Conservation (phyloP, 2,888 invertebrate species). For the Azorinus chamasolen region DNA sequence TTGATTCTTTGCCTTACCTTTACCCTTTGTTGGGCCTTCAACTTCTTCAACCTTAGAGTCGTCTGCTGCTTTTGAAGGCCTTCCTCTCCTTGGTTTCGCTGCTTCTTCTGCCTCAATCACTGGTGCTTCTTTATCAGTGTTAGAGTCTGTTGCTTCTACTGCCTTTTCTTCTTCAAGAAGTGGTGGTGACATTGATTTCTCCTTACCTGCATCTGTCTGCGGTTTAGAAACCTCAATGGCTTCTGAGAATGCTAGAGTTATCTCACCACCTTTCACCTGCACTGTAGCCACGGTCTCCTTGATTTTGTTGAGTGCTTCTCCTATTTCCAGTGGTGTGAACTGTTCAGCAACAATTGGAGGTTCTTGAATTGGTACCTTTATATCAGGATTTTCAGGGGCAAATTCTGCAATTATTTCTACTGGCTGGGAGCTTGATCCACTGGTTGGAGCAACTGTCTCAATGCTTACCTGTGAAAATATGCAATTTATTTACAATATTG, state of each 20-base stretch:
- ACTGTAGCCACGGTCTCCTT: not conserved
- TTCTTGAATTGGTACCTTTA: slow-evolving; percentile 42
- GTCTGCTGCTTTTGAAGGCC: slow-evolving; percentile 4
- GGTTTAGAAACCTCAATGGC: slow-evolving; percentile 15
- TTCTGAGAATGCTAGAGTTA: slow-evolving; percentile 17
- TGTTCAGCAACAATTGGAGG: slow-evolving; percentile 46
- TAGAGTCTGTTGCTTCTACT: slow-evolving; percentile 25
- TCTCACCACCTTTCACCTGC: slow-evolving; percentile 3
- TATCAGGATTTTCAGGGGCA: not conserved
- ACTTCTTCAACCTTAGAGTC: slow-evolving; percentile 19
- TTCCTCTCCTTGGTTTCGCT: slow-evolving; percentile 20
- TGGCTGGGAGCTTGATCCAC: slow-evolving; percentile 2
- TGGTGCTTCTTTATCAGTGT: slow-evolving; percentile 43
- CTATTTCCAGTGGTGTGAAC: slow-evolving; percentile 56
- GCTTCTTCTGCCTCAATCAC: slow-evolving; percentile 51
- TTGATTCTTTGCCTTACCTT: slow-evolving; percentile 42
- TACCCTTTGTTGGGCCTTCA: slow-evolving; percentile 46
- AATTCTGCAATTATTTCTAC: slow-evolving; percentile 27
- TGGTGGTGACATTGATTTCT: slow-evolving; percentile 59
- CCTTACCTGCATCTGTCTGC: slow-evolving; percentile 23
- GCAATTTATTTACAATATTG: no score
- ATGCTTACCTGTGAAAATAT: slow-evolving; percentile 19
- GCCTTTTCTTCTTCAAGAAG: slow-evolving; percentile 58
- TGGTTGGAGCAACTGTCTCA: slow-evolving; percentile 31
- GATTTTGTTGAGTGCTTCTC: slow-evolving; percentile 19